Conservation (phyloP, 1,140 invertebrate genomes). For the Calliphora vicina region DNA sequence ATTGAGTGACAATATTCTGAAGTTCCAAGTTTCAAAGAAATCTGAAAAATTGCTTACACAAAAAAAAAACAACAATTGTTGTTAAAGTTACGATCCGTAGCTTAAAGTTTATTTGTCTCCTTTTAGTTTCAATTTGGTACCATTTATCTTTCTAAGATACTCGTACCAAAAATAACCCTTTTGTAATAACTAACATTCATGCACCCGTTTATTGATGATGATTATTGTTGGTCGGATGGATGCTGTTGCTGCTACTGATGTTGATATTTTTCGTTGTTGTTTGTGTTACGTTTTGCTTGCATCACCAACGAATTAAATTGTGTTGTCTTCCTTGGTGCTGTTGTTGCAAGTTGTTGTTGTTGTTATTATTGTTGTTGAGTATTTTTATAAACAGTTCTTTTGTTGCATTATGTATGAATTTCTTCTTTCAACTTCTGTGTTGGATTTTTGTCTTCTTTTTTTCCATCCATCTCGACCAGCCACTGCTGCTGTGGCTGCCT, state of each 20-base stretch:
- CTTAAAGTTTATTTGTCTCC: too few relatives aligned
- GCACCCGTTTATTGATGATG: neutral
- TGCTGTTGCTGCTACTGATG: neutral
- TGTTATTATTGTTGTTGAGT: conserved; percentile 3
- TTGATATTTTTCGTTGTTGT: neutral
- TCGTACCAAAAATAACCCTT: too few relatives aligned
- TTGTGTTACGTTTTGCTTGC: neutral
- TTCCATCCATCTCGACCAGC: neutral
- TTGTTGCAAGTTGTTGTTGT: neutral
- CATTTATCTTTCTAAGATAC: too few relatives aligned
- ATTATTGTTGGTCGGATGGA: neutral
- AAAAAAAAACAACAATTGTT: too few relatives aligned
- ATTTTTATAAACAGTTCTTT: conserved; percentile 17
- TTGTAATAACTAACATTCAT: too few relatives aligned
- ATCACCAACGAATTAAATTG: neutral
- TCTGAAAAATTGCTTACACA: too few relatives aligned
- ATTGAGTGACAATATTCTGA: too few relatives aligned
- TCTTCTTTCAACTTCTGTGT: neutral
- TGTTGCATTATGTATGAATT: conserved; percentile 18
- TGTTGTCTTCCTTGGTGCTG: neutral
- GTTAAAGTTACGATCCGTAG: too few relatives aligned
- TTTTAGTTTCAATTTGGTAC: too few relatives aligned
- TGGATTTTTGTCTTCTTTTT: neutral
- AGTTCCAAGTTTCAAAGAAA: too few relatives aligned
- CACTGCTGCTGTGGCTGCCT: neutral